These are phyloP conservation scores for Ischnus inquisitorius DNA, from an alignment of 2,888 invertebrate genomes.

Conservation along the genomic window DNA sequence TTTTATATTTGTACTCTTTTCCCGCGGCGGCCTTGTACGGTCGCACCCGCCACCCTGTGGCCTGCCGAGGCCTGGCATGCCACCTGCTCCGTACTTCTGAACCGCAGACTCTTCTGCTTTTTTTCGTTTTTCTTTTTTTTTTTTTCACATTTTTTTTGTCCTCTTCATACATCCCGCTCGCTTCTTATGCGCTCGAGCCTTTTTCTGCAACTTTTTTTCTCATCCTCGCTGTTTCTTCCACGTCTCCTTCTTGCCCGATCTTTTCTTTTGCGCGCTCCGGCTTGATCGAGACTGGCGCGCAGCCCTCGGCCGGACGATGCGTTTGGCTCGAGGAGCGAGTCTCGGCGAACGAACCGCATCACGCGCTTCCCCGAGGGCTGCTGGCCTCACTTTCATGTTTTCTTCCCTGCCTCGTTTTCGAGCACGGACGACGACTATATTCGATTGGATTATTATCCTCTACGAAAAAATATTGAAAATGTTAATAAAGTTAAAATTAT, in stretches of 20 bases:
- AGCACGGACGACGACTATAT: neutral
- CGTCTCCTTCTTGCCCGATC: slow-evolving; percentile 72
- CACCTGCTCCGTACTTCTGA: slow-evolving; percentile 73
- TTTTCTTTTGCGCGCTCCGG: slow-evolving; percentile 40
- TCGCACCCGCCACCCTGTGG: slow-evolving; percentile 77
- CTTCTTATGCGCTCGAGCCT: slow-evolving; percentile 40
- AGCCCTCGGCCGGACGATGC: neutral
- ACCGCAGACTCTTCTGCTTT: slow-evolving; percentile 62
- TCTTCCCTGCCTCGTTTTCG: neutral
- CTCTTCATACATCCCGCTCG: slow-evolving; percentile 63
- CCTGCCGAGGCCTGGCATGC: slow-evolving; percentile 75
- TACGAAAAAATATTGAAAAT: neutral
- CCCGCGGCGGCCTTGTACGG: slow-evolving; percentile 82
- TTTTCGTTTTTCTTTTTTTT: slow-evolving; percentile 60
- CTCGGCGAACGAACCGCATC: slow-evolving; percentile 3
- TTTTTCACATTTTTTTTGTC: slow-evolving; percentile 37
- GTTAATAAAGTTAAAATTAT: no score
- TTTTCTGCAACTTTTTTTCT: slow-evolving; percentile 44
- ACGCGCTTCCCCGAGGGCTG: slow-evolving; percentile 4
- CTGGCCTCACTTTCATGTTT: neutral
- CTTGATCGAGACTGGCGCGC: slow-evolving; percentile 26
- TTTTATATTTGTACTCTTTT: slow-evolving; percentile 16
- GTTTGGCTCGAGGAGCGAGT: slow-evolving; percentile 1
- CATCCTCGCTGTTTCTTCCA: slow-evolving; percentile 68
- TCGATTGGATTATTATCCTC: neutral